Percentiles rank a stretch among this genome's conserved stretches.
These are phyloP conservation scores for Gnathonemus longibarbis DNA, from an alignment of 2,113 vertebrate species.

Conservation along the genomic window DNA sequence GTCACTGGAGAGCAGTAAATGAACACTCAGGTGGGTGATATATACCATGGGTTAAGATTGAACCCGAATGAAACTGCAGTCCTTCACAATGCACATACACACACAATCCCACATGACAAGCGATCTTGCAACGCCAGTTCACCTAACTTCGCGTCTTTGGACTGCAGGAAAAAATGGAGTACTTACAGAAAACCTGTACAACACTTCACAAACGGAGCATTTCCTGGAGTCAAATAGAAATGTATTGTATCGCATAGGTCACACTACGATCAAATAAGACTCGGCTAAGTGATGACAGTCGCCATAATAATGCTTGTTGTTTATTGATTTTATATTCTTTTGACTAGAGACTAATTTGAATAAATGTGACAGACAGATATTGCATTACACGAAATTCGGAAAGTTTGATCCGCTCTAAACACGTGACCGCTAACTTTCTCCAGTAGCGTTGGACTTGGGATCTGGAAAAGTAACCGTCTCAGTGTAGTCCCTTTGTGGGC, in stretches of 20 bases:
- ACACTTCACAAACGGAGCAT: neutral
- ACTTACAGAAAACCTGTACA: neutral
- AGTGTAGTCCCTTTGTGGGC: neutral
- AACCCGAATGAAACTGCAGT: too few species aligned
- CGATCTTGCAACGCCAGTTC: too few species aligned
- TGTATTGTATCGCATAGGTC: neutral
- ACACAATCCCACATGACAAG: too few species aligned
- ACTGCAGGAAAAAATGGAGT: too few species aligned
- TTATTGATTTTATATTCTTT: neutral
- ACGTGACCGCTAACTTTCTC: neutral
- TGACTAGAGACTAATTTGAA: neutral
- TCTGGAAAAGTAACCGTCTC: neutral
- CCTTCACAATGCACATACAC: too few species aligned
- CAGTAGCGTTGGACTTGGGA: neutral
- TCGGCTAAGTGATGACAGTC: neutral
- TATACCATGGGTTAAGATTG: neutral
- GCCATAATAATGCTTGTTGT: neutral
- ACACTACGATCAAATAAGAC: neutral
- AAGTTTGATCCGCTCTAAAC: neutral
- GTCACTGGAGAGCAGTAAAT: neutral
- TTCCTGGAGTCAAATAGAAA: neutral
- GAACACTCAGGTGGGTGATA: neutral
- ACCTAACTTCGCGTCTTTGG: too few species aligned
- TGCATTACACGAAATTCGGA: neutral
- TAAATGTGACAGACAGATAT: neutral